Evolutionary conservation across 2,797 vertebrate genomes (phyloP), one percentile per base, ranked within the genome.

Genomic region (Diplodus sargus): DNA sequence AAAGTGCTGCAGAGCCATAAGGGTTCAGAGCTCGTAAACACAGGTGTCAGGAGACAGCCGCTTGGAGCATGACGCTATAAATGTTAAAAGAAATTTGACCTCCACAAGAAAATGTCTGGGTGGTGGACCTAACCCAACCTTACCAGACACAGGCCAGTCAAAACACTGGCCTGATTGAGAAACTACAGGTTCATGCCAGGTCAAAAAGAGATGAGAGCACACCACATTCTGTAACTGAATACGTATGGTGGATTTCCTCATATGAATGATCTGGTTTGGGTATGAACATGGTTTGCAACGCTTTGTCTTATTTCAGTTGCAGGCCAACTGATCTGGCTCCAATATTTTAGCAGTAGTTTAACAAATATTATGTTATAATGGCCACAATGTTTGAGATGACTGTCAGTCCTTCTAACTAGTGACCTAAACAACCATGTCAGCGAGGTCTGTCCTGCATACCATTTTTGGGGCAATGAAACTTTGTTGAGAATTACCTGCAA

Each of bases 61-160:
- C 68, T 54, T 65, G 76, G 65, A 84, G 20, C 52, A 43, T 4
- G 60, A 82, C 72, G 79, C 71, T 59, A 69, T 79, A 91, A 89
- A 89, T 77, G 63, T 62, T 59, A 57, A 69, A 69, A 69, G 84
- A 81, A 66, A 81, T 83, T 81, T 89, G 88, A 85, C 85, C 81
- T 66, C 58, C 25, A 57, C 47, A 65, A 85, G 82, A 86, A 70
- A 88, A 82, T 61, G 76, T 76, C 77, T 73, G 75, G 70, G 90
- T 89, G 85, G 66, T 65, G 63, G 69, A 76, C 25, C 67, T 85
- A 74, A 74, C 56, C 53, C 47, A 63, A 62, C 43, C 39, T 67
- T 42, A 69, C 51, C 54, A 82, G 54, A 87, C 28, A 58, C 11
- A 30, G 48, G 22, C 56, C 66, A 65, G 53, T 34, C 60, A 57